phyloP scores from a whole-genome alignment of 2,113 vertebrate genomes.

The Odontophorus gujanensis region DNA sequence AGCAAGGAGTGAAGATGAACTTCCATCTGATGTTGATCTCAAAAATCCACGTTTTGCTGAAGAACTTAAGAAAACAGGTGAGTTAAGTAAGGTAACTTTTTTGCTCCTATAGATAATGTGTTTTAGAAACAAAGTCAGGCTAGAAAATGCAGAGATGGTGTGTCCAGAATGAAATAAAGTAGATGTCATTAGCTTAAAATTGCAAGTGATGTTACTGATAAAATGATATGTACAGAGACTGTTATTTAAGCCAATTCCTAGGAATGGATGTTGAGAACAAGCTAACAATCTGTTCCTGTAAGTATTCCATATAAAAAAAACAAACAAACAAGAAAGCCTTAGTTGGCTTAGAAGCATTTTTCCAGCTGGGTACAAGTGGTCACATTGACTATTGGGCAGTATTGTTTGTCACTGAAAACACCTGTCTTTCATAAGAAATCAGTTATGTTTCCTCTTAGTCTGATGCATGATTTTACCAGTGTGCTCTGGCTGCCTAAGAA shows the following conservation, averaged over 20 bases:
- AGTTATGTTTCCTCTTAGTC: background rate
- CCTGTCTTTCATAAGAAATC: background rate
- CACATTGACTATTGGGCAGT: background rate
- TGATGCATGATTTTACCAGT: background rate
- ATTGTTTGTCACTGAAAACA: background rate
- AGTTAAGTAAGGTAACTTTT: background rate
- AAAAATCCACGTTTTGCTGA: conserved; percentile 90
- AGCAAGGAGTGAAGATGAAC: conserved; percentile 85
- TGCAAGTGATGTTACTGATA: background rate
- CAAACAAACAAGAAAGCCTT: background rate
- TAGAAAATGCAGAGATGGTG: background rate
- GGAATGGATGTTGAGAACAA: background rate
- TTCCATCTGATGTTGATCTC: conserved; percentile 90
- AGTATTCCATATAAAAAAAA: background rate
- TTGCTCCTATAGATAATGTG: background rate
- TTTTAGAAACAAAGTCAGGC: background rate
- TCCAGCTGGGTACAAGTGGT: background rate
- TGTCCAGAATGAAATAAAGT: background rate
- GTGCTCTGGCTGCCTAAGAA: background rate
- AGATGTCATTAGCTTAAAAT: background rate
- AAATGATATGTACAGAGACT: no score
- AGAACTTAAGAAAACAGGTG: conserved; percentile 84
- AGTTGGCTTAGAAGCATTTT: background rate
- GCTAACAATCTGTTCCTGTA: background rate
- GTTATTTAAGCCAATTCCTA: background rate